phyloP scores from a whole-genome alignment of 2,888 invertebrate genomes.

The Lypha dubia region DNA sequence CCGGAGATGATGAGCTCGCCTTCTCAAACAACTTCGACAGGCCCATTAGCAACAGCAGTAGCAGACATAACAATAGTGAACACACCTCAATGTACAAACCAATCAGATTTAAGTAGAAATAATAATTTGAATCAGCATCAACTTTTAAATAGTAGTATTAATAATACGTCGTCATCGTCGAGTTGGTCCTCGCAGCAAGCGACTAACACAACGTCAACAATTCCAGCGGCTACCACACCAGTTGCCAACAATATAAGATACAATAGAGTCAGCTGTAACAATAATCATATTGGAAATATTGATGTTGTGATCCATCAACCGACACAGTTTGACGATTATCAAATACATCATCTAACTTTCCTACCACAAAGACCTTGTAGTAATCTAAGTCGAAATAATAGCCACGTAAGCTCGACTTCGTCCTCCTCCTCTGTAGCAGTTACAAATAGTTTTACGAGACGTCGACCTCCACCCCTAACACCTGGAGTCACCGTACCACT shows the following conservation, averaged over 20 bases:
- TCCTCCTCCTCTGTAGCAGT: slow-evolving; percentile 77
- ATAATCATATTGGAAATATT: slow-evolving; percentile 69
- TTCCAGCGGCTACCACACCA: slow-evolving; percentile 64
- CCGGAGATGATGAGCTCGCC: slow-evolving; percentile 83
- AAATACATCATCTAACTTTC: slow-evolving; percentile 80
- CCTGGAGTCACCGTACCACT: slow-evolving; percentile 71
- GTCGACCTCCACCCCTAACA: slow-evolving; percentile 79
- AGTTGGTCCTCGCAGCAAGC: slow-evolving; percentile 66
- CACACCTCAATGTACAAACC: slow-evolving; percentile 77
- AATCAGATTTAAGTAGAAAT: slow-evolving; percentile 74
- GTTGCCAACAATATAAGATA: slow-evolving; percentile 71
- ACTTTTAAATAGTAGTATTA: slow-evolving; percentile 73
- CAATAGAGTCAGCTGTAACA: slow-evolving; percentile 73
- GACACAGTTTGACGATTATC: slow-evolving; percentile 78
- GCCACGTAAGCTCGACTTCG: slow-evolving; percentile 77
- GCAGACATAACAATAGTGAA: slow-evolving; percentile 67
- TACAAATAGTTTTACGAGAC: slow-evolving; percentile 81
- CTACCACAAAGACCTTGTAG: slow-evolving; percentile 78
- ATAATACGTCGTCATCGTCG: slow-evolving; percentile 65
- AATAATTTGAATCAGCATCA: slow-evolving; percentile 74
- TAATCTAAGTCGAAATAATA: slow-evolving; percentile 80
- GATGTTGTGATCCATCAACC: slow-evolving; percentile 64
- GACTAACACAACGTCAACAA: slow-evolving; percentile 67
- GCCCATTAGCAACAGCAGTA: slow-evolving; percentile 72
- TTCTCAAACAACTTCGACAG: slow-evolving; percentile 72